Evolutionary conservation across 2,797 vertebrate genomes (phyloP), one percentile per base, ranked within the genome.

Genomic region (Coranthus polyacanthus): DNA sequence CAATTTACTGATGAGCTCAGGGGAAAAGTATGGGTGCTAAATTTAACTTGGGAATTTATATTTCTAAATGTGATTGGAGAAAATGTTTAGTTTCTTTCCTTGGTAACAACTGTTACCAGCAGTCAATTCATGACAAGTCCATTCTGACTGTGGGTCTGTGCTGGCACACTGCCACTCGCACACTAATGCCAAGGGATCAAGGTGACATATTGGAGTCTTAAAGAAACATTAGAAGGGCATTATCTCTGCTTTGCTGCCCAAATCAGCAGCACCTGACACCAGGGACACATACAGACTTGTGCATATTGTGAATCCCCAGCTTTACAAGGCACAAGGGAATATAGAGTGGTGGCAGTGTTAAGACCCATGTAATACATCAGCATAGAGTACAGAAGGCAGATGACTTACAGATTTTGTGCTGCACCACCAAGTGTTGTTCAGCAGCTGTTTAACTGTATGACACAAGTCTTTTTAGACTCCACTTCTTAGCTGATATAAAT

Each of bases 131-230:
- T 71, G 52, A 70, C 52, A 21, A 44, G 42, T 8, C 16, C 20
- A 2, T 47, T 17, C 70, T 43, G 26, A 55, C 26, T 16, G 50
- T 10, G 16, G 15, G 39, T 22, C 20, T 24, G 13, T 18, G 54
- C 54, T 84, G 79, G 75, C 58, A 2, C 2, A 5, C 11, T 5
- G 63, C 66, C 81, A 73, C 71, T 62, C 17, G 20, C 39, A 18
- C 56, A 43, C 49, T 12, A 32, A 57, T 72, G 61, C 75, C 76
- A 76, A 60, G 24, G 46, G 72, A 78, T 88, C 59, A 75, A 12
- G 21, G 43, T 34, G 54, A 84, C 80, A 62, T 39, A 60, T 60
- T 34, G 53, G n/a, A 15, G 62, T 39, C 38, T 78, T 78, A 53
- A 68, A 73, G 56, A 42, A 36, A 62, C 66, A 72, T 66, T 67